A percentile compares a stretch with the other conserved stretches of the same genome.
Conservation (phyloP, 2,113 vertebrate species). For the Cyprinodon tularosa region DNA sequence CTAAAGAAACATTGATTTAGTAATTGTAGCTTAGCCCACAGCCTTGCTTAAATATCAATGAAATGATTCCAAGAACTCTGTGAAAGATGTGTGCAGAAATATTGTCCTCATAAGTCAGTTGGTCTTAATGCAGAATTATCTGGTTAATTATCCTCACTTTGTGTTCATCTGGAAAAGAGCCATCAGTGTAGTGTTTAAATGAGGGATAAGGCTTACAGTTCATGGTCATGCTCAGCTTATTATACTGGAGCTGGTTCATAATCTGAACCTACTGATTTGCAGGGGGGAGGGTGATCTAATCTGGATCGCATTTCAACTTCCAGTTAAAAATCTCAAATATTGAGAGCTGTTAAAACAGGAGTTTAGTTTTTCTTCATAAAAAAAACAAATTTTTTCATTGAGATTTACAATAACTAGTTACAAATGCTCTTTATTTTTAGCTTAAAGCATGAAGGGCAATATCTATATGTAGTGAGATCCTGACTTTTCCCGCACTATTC, state of each 20-base stretch:
- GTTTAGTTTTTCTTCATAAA: background rate
- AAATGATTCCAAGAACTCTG: background rate
- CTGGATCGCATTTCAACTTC: too few species aligned
- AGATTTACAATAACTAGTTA: background rate
- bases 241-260: background rate
- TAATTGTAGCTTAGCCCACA: background rate
- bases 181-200: background rate
- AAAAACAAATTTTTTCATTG: background rate
- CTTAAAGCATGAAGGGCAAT: background rate
- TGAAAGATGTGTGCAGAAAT: background rate
- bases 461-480: background rate
- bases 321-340: background rate
- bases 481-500: background rate
- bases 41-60: background rate
- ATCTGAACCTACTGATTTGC: background rate
- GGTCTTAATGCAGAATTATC: background rate
- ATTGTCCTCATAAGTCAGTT: background rate
- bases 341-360: background rate
- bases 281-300: background rate
- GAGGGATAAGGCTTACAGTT: background rate
- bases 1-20: background rate
- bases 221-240: background rate
- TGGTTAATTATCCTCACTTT: background rate
- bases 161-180: background rate
- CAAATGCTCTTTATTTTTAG: background rate